Percentiles rank a stretch among this genome's conserved stretches.
Conservation (phyloP, 2,797 vertebrate species). For the Rousettus madagascariensis region DNA sequence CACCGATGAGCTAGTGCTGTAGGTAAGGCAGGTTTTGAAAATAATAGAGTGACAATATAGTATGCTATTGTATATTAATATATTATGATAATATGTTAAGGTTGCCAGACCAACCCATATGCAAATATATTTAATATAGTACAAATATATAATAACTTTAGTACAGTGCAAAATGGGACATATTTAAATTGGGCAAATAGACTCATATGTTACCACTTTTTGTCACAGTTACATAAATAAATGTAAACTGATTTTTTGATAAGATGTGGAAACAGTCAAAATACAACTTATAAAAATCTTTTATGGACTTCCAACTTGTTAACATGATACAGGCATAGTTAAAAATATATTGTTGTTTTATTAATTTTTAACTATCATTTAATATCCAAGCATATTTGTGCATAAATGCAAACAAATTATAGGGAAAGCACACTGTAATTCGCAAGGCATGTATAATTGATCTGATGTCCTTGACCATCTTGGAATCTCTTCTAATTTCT, state of each 20-base stretch:
- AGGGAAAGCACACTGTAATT: not conserved
- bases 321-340: not conserved
- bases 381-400: not conserved
- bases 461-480: not conserved
- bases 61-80: not conserved
- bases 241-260: not conserved
- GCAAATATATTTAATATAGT: not conserved
- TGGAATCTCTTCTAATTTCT: not conserved
- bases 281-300: not conserved
- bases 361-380: not conserved
- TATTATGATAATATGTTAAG: not conserved
- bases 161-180: not conserved
- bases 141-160: not conserved
- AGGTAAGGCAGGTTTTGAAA: not conserved
- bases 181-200: not conserved
- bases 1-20: not conserved
- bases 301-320: not conserved
- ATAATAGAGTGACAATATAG: not conserved
- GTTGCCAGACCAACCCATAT: not conserved
- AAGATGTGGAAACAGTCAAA: not conserved
- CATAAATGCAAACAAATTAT: not conserved
- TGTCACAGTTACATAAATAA: not conserved
- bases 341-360: conserved; percentile 3
- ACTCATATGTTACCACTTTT: not conserved
- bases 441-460: too few relatives aligned